Conservation (phyloP, 2,113 vertebrate species). For the Nycticryphes semicollaris region DNA sequence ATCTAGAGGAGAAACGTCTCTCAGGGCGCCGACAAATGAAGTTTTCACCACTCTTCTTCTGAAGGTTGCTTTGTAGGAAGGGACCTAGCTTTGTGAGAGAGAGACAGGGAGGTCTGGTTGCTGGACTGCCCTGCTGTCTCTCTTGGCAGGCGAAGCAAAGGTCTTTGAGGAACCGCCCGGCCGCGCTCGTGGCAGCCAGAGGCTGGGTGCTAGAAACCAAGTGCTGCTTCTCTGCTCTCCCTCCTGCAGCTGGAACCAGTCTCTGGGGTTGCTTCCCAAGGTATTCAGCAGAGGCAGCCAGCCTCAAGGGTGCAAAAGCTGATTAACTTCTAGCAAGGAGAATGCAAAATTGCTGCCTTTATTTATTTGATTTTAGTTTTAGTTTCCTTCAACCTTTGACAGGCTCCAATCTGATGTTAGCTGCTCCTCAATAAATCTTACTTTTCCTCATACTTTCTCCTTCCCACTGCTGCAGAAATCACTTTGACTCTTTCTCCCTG, state of each 20-base stretch:
- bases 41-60: not conserved
- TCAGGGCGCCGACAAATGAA: not conserved
- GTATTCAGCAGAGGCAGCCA: not conserved
- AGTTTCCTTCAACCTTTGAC: not conserved
- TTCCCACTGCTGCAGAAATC: not conserved
- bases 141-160: fast-evolving
- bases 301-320: not conserved
- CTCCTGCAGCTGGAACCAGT: not conserved
- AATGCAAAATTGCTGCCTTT: not conserved
- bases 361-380: not conserved
- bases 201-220: not conserved
- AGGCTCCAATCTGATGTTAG: not conserved
- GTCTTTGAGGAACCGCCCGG: fast-evolving
- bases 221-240: fast-evolving
- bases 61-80: not conserved
- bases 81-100: not conserved
- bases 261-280: not conserved
- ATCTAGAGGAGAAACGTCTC: not conserved
- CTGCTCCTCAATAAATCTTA: not conserved
- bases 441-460: not conserved
- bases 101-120: not conserved
- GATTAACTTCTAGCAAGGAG: not conserved
- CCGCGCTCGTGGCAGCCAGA: not conserved
- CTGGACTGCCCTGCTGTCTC: not conserved
- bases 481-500: not conserved